Evolutionary conservation across 2,888 invertebrate genomes (phyloP), one percentile per base, ranked within the genome.

Genomic region (Andrena bucephala): DNA sequence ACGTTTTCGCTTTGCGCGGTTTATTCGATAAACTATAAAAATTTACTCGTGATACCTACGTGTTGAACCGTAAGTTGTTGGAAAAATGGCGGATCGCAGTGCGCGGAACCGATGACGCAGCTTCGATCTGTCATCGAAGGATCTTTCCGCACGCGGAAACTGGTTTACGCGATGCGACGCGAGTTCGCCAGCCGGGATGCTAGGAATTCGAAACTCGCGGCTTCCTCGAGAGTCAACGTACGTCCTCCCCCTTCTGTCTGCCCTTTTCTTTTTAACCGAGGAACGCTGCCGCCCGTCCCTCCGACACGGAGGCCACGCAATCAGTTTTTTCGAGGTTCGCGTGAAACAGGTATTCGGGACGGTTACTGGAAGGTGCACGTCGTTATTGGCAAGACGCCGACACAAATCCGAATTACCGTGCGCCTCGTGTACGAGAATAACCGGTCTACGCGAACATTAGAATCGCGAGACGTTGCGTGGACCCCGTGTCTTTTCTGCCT

Each of bases 301-400:
- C 63, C 73, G 42, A 77, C 68, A 63, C 72, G 65, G 54, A 65
- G 60, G 84, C 83, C 85, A 87, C 75, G 81, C 87, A 85, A 87
- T 87, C 87, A 77, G 77, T 80, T 83, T 87, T 84, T 66, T 79
- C 77, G 80, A 75, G 69, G 77, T 76, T 86, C 87, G 85, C 86
- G 86, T 88, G 86, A 89, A 91, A 91, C 91, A 91, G 89, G 90
- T 90, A 90, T 90, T 90, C 84, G 78, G 68, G 71, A 54, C 76
- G 76, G 75, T 79, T 73, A 63, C 81, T 73, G 70, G 54, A 77
- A 74, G 72, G 71, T 73, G 60, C 73, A 77, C 77, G 84, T 77
- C 57, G 52, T 57, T 57, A 85, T 86, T 71, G 84, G 81, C 88
- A 81, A 75, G 69, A 84, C 83, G 81, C 80, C 81, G 80, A 81